phyloP scores from a whole-genome alignment of 2,113 vertebrate genomes.

The Stercorarius parasiticus region DNA sequence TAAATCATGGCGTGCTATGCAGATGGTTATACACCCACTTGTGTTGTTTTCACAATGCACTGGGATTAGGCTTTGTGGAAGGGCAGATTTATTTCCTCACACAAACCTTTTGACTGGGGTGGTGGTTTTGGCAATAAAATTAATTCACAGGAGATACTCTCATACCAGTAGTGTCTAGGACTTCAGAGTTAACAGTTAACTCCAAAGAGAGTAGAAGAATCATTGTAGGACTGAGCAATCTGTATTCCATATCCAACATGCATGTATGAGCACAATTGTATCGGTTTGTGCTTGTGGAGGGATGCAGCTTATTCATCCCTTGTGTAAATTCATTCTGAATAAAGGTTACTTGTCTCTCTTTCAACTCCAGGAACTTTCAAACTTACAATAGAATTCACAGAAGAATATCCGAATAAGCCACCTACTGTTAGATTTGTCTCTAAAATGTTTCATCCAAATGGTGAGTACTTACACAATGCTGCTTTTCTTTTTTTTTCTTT shows the following conservation, averaged over 20 bases:
- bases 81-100: neutral
- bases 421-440: constrained; percentile 99
- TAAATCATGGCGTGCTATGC: neutral
- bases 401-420: constrained; percentile 99
- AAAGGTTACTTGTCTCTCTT: constrained; percentile 35
- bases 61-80: neutral
- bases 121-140: neutral
- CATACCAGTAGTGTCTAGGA: neutral
- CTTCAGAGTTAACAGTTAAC: neutral
- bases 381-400: constrained; percentile 99
- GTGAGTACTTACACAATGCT: constrained; percentile 70
- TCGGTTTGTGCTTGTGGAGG: neutral
- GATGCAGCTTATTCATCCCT: neutral
- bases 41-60: neutral
- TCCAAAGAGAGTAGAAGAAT: neutral
- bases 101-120: neutral
- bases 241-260: neutral
- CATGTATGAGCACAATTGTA: neutral
- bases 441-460: constrained; percentile 99
- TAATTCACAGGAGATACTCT: neutral
- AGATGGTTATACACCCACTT: neutral
- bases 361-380: constrained; percentile 91
- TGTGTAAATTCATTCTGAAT: neutral
- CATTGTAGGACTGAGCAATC: neutral
- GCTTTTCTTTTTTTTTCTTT: neutral